Evolutionary conservation across 2,113 vertebrate genomes (phyloP), one percentile per base, ranked within the genome.

Genomic region (Pao palembangensis): DNA sequence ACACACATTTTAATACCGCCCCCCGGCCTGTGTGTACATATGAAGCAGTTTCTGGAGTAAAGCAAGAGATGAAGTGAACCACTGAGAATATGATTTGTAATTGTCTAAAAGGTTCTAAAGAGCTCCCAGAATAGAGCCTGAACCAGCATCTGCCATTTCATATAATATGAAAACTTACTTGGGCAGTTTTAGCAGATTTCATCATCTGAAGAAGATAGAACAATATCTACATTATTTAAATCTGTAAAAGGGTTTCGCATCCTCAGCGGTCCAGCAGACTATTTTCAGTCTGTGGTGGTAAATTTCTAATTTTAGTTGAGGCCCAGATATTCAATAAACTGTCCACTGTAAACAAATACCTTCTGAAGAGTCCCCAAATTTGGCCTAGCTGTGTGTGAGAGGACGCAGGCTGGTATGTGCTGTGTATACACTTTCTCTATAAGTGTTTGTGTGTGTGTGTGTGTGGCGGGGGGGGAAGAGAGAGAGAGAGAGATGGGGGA

Each of bases 321-420:
- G 58, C 51, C 57, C 71, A 58, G 76, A 75, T 69, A 78, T 80
- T 77, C 60, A 85, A 71, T 75, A 79, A 81, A 78, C 73, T 61
- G 25, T 64, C 51, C 25, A 66, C 52, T 75, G 55, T 84, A 73
- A 84, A 77, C 77, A 79, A 62, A 77, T 62, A 43, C 64, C 55
- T 50, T 66, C 17, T 70, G 41, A 69, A 60, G 64, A 59, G 64
- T 60, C 46, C 61, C 64, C 62, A 69, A 52, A 72, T 81, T 68
- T 76, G 81, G 65, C 68, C 1, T 42, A 58, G 75, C 55, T 68
- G 75, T 69, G 73, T 78, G 51, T 63, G 75, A 61, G 61, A 66
- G 62, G 64, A 67, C 68, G 51, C 47, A 13, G 38, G 68, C 66
- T 80, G 80, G 76, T 75, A 78, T 83, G 80, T 80, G 53, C 62